Evolutionary conservation across 2,113 vertebrate species (phyloP).

Genomic region (Onychorhynchus coronatus): DNA sequence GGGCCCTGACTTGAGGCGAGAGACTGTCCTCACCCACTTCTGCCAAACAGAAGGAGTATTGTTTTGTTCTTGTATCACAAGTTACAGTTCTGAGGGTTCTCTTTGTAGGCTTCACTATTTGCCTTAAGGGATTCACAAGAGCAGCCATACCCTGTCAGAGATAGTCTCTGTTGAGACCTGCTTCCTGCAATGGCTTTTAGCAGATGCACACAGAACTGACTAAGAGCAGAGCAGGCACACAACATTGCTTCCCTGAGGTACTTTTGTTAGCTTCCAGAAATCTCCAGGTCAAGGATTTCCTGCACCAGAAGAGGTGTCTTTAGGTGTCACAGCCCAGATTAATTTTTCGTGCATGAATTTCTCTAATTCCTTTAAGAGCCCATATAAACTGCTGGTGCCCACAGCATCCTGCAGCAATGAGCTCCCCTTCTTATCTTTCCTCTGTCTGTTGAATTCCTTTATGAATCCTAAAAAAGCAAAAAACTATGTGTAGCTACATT

Average conservation of each 20-base stretch:
- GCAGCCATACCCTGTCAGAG: rapidly evolving
- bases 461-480: neutral
- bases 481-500: neutral
- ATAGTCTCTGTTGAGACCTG: neutral
- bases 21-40: neutral
- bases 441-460: neutral
- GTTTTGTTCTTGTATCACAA: neutral
- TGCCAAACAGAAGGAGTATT: neutral
- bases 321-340: neutral
- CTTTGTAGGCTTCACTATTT: neutral
- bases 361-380: neutral
- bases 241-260: neutral
- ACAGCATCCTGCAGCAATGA: neutral
- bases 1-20: neutral
- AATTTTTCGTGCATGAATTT: neutral
- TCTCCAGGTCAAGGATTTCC: neutral
- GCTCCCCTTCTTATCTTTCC: neutral
- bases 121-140: rapidly evolving
- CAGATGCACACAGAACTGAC: neutral
- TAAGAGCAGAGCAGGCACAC: neutral
- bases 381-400: neutral
- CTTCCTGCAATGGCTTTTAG: neutral
- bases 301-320: neutral
- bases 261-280: neutral
- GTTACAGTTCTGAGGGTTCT: neutral